A percentile compares a stretch with the other conserved stretches of the same genome.
Conservation (phyloP, 2,888 invertebrate genomes). For the Eupithecia centaureata region DNA sequence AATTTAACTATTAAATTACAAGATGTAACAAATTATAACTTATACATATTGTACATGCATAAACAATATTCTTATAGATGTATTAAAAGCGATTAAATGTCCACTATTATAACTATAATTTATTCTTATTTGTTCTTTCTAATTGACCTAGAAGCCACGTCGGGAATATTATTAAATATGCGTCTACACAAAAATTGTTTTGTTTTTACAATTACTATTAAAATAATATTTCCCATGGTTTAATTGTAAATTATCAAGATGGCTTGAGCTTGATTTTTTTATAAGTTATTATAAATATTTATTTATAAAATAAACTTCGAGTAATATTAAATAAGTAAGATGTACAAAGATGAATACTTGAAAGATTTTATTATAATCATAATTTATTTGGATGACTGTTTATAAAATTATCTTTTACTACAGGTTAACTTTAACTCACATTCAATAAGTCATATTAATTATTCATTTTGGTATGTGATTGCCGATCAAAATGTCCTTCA, state of each 20-base stretch:
- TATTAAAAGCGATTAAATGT: constrained; percentile 34
- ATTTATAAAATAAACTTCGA: too few relatives aligned
- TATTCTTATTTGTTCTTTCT: constrained; percentile 47
- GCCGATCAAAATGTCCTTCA: too few relatives aligned
- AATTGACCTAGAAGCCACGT: constrained; percentile 81
- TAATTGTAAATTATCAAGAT: background rate
- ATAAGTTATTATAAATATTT: too few relatives aligned
- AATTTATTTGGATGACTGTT: background rate
- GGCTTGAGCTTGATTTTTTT: too few relatives aligned
- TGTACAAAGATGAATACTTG: too few relatives aligned
- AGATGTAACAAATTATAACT: background rate
- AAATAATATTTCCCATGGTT: background rate
- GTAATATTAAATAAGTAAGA: too few relatives aligned
- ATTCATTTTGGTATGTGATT: too few relatives aligned
- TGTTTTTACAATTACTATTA: background rate
- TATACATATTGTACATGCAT: background rate
- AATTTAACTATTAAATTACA: background rate
- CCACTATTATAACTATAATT: constrained; percentile 28
- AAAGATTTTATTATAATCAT: too few relatives aligned
- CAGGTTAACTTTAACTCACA: too few relatives aligned
- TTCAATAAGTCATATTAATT: too few relatives aligned
- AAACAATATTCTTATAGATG: constrained; percentile 2
- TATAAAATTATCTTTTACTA: background rate
- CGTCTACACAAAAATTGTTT: constrained; percentile 34
- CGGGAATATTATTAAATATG: constrained; percentile 49